phyloP scores from a whole-genome alignment of 2,888 invertebrate genomes.

The Dione vanillae region DNA sequence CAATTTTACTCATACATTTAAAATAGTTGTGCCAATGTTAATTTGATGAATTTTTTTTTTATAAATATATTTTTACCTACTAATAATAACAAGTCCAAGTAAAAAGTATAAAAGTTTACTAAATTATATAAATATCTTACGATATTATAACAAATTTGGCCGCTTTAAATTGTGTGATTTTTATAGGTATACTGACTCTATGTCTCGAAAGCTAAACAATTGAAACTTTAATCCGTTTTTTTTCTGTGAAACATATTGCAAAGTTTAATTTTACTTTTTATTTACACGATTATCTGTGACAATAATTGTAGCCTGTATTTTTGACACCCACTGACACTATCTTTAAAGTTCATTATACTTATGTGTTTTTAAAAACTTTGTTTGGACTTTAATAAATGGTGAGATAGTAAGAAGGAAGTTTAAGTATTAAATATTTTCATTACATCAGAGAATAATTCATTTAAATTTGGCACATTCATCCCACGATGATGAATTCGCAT shows the following conservation, averaged over 20 bases:
- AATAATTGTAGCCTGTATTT: neutral
- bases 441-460: neutral
- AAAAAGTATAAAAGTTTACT: too few relatives aligned
- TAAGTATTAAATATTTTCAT: neutral
- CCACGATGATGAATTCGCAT: neutral
- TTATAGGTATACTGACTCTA: neutral
- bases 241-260: too few relatives aligned
- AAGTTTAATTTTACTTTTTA: too few relatives aligned
- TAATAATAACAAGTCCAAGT: too few relatives aligned
- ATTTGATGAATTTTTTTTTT: too few relatives aligned
- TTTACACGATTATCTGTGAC: too few relatives aligned
- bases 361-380: neutral
- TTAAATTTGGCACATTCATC: slow-evolving; percentile 10
- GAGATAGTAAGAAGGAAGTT: neutral
- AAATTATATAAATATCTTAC: neutral
- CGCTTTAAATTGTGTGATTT: neutral
- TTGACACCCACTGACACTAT: neutral
- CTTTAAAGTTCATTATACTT: neutral
- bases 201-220: too few relatives aligned
- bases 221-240: too few relatives aligned
- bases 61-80: too few relatives aligned
- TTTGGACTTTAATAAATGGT: neutral
- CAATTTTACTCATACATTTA: too few relatives aligned
- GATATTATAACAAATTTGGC: neutral
- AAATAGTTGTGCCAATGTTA: too few relatives aligned